phyloP scores from a whole-genome alignment of 1,140 invertebrate species.

The Semibalanus balanoides region DNA sequence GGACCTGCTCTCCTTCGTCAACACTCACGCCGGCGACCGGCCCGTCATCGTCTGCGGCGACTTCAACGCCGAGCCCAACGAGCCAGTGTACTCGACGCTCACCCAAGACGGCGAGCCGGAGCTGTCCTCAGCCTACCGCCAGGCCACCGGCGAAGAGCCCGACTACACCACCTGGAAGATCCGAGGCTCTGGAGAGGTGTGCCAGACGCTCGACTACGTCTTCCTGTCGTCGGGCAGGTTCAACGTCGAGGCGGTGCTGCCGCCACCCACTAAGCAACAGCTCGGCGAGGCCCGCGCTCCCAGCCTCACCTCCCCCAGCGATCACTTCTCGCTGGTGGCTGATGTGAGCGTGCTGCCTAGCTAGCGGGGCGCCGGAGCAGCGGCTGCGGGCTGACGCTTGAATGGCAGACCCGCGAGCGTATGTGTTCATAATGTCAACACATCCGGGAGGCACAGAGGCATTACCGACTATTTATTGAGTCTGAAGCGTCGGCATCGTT shows the following conservation, averaged over 20 bases:
- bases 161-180: slow-evolving; percentile 66
- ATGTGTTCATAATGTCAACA: not conserved
- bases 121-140: slow-evolving; percentile 19
- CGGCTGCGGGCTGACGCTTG: not conserved
- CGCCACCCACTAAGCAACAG: slow-evolving; percentile 47
- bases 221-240: slow-evolving; percentile 38
- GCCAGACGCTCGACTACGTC: slow-evolving; percentile 64
- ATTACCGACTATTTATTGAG: not conserved
- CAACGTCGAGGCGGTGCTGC: slow-evolving; percentile 42
- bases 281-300: slow-evolving; percentile 52
- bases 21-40: slow-evolving; percentile 28
- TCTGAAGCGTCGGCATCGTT: not conserved
- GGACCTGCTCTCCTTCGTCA: slow-evolving; percentile 48
- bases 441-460: not conserved
- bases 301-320: slow-evolving; percentile 53
- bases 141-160: slow-evolving; percentile 37
- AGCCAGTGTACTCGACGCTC: slow-evolving; percentile 51
- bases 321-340: slow-evolving; percentile 60
- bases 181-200: slow-evolving; percentile 50
- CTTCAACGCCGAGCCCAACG: slow-evolving; percentile 60
- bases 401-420: no score
- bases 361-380: not conserved
- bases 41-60: slow-evolving; percentile 57
- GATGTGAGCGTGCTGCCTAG: slow-evolving; percentile 37
- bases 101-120: slow-evolving; percentile 26